phyloP scores from a whole-genome alignment of 2,797 vertebrate species.

The Numenius phaeopus region DNA sequence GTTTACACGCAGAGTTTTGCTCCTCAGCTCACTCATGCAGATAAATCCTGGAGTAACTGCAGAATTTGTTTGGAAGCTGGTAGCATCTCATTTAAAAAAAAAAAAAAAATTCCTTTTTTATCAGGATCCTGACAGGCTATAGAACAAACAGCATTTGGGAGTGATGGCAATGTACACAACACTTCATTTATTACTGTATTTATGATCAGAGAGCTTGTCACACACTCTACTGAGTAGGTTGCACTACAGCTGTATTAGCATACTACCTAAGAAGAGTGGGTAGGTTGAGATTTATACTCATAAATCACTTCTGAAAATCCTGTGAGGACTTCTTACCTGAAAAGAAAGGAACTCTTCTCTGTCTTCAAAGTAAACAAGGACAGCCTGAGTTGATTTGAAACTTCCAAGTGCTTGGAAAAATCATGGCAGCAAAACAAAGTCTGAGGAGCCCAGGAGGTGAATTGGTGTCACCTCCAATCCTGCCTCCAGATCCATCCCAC shows the following conservation, averaged over 20 bases:
- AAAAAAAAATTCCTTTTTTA: neutral
- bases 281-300: neutral
- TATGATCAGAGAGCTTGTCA: slow-evolving; percentile 8
- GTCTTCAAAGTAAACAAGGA: neutral
- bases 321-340: neutral
- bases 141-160: neutral
- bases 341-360: neutral
- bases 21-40: neutral
- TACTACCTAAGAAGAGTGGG: neutral
- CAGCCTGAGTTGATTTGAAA: neutral
- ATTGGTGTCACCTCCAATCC: neutral
- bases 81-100: neutral
- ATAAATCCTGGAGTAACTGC: neutral
- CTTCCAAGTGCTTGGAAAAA: neutral
- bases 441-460: neutral
- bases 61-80: neutral
- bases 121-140: neutral
- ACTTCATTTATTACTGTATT: slow-evolving; percentile 9
- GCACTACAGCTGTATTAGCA: neutral
- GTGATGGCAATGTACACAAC: neutral
- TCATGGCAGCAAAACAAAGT: neutral
- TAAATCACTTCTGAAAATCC: neutral
- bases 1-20: neutral
- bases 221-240: neutral
- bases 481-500: neutral